Percentiles rank a stretch among this genome's conserved stretches.
phyloP scores from a whole-genome alignment of 2,888 invertebrate species.

The Eupsilia transversa region DNA sequence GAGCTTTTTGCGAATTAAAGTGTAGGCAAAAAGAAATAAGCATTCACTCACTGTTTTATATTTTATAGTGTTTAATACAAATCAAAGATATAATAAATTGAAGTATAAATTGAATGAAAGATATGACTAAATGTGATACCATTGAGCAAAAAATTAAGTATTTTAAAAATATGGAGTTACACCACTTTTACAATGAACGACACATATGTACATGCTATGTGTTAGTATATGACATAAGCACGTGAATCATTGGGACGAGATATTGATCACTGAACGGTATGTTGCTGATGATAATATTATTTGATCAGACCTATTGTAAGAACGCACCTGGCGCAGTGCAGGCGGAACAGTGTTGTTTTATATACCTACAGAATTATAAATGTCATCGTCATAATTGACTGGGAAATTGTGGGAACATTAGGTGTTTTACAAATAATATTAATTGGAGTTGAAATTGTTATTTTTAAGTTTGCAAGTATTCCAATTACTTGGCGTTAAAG shows the following conservation, averaged over 20 bases:
- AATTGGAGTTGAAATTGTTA: not conserved
- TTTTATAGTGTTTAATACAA: too few species aligned
- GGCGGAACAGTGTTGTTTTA: slow-evolving; percentile 19
- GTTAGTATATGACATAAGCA: not conserved
- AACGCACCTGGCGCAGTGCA: slow-evolving; percentile 60
- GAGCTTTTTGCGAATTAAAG: too few species aligned
- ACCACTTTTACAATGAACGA: too few species aligned
- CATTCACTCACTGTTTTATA: too few species aligned
- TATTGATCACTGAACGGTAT: slow-evolving; percentile 11
- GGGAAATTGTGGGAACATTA: not conserved
- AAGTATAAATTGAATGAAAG: too few species aligned
- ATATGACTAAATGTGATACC: too few species aligned
- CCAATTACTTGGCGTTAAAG: not conserved
- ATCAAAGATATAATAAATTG: too few species aligned
- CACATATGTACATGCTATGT: too few species aligned
- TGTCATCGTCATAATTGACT: not conserved
- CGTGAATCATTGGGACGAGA: slow-evolving; percentile 52
- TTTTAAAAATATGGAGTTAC: too few species aligned
- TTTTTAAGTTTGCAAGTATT: not conserved
- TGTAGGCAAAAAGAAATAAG: too few species aligned
- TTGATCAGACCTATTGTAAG: slow-evolving; percentile 57
- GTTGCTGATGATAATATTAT: slow-evolving; percentile 64
- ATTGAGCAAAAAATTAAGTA: too few species aligned
- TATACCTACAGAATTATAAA: not conserved
- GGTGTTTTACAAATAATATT: not conserved